phyloP scores from a whole-genome alignment of 2,113 vertebrate species.

The Anarhynchus alexandrinus region DNA sequence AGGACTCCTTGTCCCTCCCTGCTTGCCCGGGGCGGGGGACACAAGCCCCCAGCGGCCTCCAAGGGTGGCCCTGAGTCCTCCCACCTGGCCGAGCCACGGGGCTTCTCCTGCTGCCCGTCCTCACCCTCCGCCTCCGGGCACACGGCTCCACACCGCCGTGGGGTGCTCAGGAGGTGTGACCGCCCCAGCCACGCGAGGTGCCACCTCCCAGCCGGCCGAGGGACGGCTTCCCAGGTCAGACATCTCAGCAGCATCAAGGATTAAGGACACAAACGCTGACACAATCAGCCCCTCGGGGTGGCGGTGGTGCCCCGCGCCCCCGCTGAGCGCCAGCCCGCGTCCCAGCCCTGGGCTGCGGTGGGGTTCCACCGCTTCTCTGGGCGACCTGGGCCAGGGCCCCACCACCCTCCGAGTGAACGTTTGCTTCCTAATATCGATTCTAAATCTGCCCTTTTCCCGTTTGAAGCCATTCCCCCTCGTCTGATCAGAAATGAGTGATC shows the following conservation, averaged over 20 bases:
- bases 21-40: not conserved
- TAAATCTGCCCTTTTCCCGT: no score
- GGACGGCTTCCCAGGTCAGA: not conserved
- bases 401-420: no score
- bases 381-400: no score
- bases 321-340: constrained; percentile 1
- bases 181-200: not conserved
- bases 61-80: not conserved
- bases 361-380: not conserved
- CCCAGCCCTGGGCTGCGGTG: not conserved
- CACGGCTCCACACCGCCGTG: not conserved
- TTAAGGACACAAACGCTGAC: not conserved
- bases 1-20: not conserved
- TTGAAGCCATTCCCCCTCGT: no score
- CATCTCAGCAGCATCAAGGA: not conserved
- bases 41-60: not conserved
- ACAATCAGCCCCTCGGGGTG: constrained; percentile 21
- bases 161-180: not conserved
- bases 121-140: not conserved
- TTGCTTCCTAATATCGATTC: no score
- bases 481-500: no score
- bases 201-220: not conserved
- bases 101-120: not conserved
- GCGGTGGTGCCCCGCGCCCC: constrained; percentile 39
- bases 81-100: not conserved